Percentiles rank a stretch among this genome's conserved stretches.
Conservation (phyloP, 2,113 vertebrate species). For the Phylloscopus trochiloides region DNA sequence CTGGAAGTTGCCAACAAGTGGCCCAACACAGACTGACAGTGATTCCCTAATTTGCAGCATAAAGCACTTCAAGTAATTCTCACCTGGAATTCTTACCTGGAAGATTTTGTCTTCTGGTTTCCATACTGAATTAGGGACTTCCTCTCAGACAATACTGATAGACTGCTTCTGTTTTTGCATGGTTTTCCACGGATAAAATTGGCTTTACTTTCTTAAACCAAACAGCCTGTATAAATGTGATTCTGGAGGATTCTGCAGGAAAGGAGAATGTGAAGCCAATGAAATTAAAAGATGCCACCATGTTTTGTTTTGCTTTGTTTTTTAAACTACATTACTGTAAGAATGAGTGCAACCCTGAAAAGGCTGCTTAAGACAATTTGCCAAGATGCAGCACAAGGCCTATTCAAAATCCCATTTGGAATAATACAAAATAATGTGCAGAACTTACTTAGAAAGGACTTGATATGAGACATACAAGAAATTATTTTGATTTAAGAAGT, state of each 20-base stretch:
- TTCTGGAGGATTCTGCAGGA: not conserved
- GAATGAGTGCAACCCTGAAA: not conserved
- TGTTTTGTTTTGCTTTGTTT: no score
- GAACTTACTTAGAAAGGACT: not conserved
- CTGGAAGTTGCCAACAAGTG: not conserved
- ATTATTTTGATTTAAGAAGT: not conserved
- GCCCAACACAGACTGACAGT: not conserved
- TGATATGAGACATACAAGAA: not conserved
- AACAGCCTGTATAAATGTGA: not conserved
- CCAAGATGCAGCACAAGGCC: not conserved
- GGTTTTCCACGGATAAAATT: not conserved
- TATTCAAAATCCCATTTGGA: not conserved
- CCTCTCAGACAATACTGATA: not conserved
- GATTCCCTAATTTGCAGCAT: not conserved
- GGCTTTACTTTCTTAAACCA: not conserved
- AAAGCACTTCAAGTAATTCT: not conserved
- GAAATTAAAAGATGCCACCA: not conserved
- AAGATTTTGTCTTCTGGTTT: not conserved
- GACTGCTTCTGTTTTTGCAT: not conserved
- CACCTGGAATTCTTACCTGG: not conserved
- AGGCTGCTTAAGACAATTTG: not conserved
- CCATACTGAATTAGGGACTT: not conserved
- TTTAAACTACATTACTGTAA: not conserved
- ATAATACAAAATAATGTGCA: not conserved
- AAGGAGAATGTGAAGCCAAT: not conserved